Evolutionary conservation across 2,113 vertebrate species (phyloP).

Genomic region (Marmota monax): DNA sequence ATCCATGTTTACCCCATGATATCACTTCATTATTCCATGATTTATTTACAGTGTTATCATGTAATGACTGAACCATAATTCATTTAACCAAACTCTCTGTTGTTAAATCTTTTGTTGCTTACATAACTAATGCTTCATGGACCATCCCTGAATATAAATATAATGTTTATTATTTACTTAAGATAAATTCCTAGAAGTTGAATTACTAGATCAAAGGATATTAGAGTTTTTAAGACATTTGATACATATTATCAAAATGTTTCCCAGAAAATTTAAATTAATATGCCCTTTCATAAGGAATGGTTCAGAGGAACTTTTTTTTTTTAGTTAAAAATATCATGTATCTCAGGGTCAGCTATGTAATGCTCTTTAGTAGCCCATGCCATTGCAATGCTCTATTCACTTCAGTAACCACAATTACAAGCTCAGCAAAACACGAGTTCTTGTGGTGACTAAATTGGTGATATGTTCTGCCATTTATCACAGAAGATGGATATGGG

Average conservation of each 20-base stretch:
- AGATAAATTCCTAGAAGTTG: constrained; percentile 29
- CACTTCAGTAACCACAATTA: neutral
- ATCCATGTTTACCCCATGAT: constrained; percentile 12
- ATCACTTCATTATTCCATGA: neutral
- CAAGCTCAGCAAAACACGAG: neutral
- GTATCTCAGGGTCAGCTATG: neutral
- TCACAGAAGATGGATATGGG: neutral
- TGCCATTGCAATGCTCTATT: neutral
- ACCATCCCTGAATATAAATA: constrained; percentile 25
- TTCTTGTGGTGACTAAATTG: neutral
- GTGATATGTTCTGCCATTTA: neutral
- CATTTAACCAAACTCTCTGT: constrained; percentile 15
- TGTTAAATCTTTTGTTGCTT: neutral
- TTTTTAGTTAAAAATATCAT: neutral
- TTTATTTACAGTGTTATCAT: neutral
- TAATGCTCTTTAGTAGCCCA: neutral
- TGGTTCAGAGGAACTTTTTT: neutral
- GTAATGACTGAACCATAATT: constrained; percentile 18
- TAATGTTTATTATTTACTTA: constrained; percentile 17
- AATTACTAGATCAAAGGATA: neutral
- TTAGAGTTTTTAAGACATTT: neutral
- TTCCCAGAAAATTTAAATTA: constrained; percentile 15
- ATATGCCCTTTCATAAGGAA: neutral
- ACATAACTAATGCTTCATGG: neutral
- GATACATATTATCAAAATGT: constrained; percentile 25